Conservation (phyloP, 1,140 invertebrate genomes). For the Theocolax elegans region DNA sequence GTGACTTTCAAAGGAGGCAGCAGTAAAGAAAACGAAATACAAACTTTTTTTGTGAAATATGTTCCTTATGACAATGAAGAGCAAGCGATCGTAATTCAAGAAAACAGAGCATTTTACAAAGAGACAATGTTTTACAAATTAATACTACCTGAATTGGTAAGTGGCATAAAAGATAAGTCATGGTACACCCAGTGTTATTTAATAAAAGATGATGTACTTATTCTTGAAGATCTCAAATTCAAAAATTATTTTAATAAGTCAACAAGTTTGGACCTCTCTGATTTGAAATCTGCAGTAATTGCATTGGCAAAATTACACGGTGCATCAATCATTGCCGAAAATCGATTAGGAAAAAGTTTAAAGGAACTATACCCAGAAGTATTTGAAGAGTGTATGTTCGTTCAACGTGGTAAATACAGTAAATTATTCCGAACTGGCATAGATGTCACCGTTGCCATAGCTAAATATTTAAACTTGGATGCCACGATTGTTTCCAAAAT, state of each 20-base stretch:
- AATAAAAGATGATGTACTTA: constrained; percentile 50
- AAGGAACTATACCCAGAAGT: neutral
- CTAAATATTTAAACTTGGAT: constrained; percentile 41
- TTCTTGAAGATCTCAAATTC: constrained; percentile 43
- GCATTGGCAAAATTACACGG: neutral
- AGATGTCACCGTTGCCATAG: neutral
- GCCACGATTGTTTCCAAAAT: constrained; percentile 31
- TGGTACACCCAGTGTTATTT: constrained; percentile 63
- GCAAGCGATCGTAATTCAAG: neutral
- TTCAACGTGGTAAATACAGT: neutral
- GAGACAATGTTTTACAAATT: neutral
- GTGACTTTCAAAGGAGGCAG: too few relatives aligned
- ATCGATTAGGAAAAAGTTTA: constrained; percentile 3
- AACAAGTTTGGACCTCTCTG: neutral
- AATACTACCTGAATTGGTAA: neutral
- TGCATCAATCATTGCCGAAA: neutral
- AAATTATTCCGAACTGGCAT: neutral
- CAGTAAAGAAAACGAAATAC: too few relatives aligned
- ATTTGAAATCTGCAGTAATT: neutral
- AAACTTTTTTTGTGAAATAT: constrained; percentile 15
- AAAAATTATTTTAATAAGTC: constrained; percentile 25
- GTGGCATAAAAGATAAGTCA: neutral
- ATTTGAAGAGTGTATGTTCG: neutral
- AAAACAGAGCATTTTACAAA: neutral
- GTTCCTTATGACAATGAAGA: neutral